A percentile compares a stretch with the other conserved stretches of the same genome.
phyloP scores from a whole-genome alignment of 2,888 invertebrate genomes.

The Hirtodrosophila trivittata region DNA sequence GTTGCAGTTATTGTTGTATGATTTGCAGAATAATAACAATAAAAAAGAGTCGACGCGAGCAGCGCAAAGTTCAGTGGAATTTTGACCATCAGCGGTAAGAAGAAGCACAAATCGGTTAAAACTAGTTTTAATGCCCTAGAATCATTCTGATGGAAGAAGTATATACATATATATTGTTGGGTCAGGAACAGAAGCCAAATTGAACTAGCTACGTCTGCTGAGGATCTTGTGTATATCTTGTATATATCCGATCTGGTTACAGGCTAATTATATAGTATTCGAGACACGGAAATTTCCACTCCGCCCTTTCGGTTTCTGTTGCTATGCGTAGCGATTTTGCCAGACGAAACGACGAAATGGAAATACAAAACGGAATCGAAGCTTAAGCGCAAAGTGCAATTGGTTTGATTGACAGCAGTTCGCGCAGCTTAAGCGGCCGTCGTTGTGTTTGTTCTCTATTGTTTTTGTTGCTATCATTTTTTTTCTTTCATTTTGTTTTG shows the following conservation, averaged over 20 bases:
- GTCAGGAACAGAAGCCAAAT: too few relatives aligned
- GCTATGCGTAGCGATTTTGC: conserved; percentile 50
- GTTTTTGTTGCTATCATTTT: conserved; percentile 4
- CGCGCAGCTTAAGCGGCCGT: conserved; percentile 8
- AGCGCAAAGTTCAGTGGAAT: conserved; percentile 34
- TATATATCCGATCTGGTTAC: too few relatives aligned
- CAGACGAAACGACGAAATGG: conserved; percentile 23
- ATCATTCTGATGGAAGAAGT: too few relatives aligned
- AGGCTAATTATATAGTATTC: too few relatives aligned
- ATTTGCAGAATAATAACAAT: conserved; percentile 17
- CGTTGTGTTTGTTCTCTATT: neutral
- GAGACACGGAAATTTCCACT: conserved; percentile 32
- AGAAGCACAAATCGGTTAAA: conserved; percentile 34
- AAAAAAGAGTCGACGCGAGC: conserved; percentile 6
- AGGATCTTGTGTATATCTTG: too few relatives aligned
- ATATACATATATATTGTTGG: too few relatives aligned
- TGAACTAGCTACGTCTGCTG: too few relatives aligned
- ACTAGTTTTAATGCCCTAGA: conserved; percentile 27
- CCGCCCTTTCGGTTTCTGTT: conserved; percentile 48
- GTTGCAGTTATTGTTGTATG: conserved; percentile 21
- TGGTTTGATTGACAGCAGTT: conserved; percentile 28
- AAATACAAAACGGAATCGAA: conserved; percentile 57
- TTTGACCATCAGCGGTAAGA: conserved; percentile 27
- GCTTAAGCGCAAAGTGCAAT: conserved; percentile 51
- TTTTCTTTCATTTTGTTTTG: conserved; percentile 12